Conservation (phyloP, 1,140 invertebrate species). For the Bombus vancouverensis region DNA sequence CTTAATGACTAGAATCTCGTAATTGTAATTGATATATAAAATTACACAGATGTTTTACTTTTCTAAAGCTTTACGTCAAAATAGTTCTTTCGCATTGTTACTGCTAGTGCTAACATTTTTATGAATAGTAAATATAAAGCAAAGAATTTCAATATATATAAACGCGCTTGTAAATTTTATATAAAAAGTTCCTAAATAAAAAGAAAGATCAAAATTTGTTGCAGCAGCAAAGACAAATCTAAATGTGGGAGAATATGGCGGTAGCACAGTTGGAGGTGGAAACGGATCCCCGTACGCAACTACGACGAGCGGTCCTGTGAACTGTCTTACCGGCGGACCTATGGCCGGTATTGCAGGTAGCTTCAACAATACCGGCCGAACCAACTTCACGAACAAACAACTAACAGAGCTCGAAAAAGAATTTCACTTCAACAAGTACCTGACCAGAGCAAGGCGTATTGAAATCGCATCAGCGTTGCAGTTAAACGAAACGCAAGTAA, state of each 20-base stretch:
- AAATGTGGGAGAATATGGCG: slow-evolving; percentile 77
- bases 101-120: neutral
- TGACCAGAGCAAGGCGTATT: slow-evolving; percentile 96
- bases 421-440: slow-evolving; percentile 99
- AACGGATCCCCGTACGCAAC: slow-evolving; percentile 67
- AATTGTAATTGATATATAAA: neutral
- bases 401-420: slow-evolving; percentile 99
- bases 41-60: neutral
- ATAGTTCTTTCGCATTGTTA: neutral
- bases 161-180: neutral
- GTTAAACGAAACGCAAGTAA: slow-evolving; percentile 96
- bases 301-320: slow-evolving; percentile 68
- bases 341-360: slow-evolving; percentile 74
- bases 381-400: slow-evolving; percentile 99
- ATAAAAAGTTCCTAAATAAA: neutral
- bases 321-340: slow-evolving; percentile 71
- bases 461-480: slow-evolving; percentile 98
- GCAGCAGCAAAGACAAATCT: slow-evolving; percentile 88
- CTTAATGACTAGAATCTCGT: neutral
- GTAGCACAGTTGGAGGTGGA: slow-evolving; percentile 75
- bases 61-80: neutral
- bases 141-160: neutral
- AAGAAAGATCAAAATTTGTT: slow-evolving; percentile 74
- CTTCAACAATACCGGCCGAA: slow-evolving; percentile 93
- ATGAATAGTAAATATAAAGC: neutral